These are phyloP conservation scores for Zoanthus sociatus DNA, from an alignment of 92 coral and sea anemone genomes.

Conservation along the genomic window DNA sequence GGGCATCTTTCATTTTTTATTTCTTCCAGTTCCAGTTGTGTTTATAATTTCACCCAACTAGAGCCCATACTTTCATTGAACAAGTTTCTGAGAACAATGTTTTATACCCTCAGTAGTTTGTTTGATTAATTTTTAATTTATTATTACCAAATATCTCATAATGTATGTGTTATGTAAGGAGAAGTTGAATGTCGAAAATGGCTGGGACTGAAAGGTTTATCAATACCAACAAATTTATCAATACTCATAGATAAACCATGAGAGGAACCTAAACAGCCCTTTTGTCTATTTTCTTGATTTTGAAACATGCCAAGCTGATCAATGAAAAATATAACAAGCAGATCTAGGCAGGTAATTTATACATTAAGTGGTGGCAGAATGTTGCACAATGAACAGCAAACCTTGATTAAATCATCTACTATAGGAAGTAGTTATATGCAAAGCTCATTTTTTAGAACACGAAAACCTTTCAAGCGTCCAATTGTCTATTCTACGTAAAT, in stretches of 20 bases:
- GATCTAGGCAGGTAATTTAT: slow-evolving; percentile 1
- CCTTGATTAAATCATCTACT: slow-evolving; percentile 71
- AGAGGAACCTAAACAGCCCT: slow-evolving; percentile 22
- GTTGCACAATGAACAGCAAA: slow-evolving; percentile 70
- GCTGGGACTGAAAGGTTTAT: too few relatives aligned
- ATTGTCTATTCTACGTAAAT: slow-evolving; percentile 76
- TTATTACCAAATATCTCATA: too few relatives aligned
- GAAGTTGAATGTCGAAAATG: too few relatives aligned
- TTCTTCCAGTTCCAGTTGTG: too few relatives aligned
- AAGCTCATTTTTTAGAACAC: slow-evolving; percentile 62
- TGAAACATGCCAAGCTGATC: slow-evolving; percentile 14
- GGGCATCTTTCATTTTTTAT: slow-evolving; percentile 7
- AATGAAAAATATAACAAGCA: slow-evolving; percentile 12
- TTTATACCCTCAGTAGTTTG: too few relatives aligned
- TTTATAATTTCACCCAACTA: too few relatives aligned
- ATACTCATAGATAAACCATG: slow-evolving; percentile 17
- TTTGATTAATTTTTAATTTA: too few relatives aligned
- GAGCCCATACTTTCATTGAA: too few relatives aligned
- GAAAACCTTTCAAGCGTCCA: slow-evolving; percentile 58
- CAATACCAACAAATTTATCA: background rate
- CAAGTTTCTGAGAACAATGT: too few relatives aligned
- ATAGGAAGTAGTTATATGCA: slow-evolving; percentile 61
- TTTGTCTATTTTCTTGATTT: slow-evolving; percentile 13
- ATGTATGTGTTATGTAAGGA: too few relatives aligned
- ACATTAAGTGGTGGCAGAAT: slow-evolving; percentile 33